Evolutionary conservation across 2,888 invertebrate species (phyloP).

Genomic region (Creontiades dilutus): DNA sequence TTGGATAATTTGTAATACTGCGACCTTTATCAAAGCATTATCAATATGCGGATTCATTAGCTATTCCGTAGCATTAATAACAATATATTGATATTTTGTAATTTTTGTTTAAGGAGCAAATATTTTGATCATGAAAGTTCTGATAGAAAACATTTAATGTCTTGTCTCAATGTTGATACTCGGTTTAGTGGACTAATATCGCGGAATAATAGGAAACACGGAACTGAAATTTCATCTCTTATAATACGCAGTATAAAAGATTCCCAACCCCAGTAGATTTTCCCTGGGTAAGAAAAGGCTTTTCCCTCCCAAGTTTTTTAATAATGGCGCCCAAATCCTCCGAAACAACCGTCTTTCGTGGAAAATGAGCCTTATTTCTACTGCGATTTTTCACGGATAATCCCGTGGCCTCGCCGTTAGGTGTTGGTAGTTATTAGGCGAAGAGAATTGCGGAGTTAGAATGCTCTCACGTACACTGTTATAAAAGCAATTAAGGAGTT

Average conservation of each 20-base stretch:
- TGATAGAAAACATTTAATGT: no score
- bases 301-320: conserved; percentile 30
- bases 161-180: background rate
- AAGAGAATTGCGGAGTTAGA: no score
- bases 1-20: no score
- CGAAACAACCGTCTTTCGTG: conserved; percentile 14
- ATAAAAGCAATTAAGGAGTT: no score
- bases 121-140: no score
- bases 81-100: no score
- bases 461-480: no score
- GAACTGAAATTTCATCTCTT: conserved; percentile 23
- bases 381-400: conserved; percentile 21
- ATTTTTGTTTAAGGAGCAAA: no score
- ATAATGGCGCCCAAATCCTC: conserved; percentile 32
- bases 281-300: background rate
- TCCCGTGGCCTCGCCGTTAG: background rate
- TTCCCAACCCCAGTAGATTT: background rate
- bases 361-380: background rate
- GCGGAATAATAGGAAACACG: conserved; percentile 17
- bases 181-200: background rate
- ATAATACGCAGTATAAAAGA: conserved; percentile 2
- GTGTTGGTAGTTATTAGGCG: no score
- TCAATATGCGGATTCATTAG: no score
- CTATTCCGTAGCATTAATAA: no score
- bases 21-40: no score